Conservation (phyloP, 2,797 vertebrate species). For the Buceros bicornis region DNA sequence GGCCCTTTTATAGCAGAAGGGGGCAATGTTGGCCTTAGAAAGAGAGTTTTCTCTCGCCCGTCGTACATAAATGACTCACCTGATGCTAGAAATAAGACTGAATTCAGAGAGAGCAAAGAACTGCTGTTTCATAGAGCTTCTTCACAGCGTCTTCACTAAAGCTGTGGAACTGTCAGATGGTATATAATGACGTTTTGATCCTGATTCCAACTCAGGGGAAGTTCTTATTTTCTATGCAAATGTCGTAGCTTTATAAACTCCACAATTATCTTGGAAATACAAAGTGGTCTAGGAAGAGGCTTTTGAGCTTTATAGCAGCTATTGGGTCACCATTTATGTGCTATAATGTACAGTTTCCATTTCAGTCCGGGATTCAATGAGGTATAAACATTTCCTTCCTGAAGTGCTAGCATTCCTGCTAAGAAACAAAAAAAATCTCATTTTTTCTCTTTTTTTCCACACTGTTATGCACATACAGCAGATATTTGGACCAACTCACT, state of each 20-base stretch:
- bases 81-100: neutral
- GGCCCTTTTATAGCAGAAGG: slow-evolving; percentile 37
- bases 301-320: neutral
- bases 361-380: neutral
- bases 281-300: neutral
- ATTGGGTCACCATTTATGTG: neutral
- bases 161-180: neutral
- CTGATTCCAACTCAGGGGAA: neutral
- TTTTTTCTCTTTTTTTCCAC: neutral
- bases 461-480: neutral
- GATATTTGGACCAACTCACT: neutral
- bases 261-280: neutral
- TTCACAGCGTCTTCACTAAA: neutral
- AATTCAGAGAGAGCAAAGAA: neutral
- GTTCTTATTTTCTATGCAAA: neutral
- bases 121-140: neutral
- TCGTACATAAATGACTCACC: neutral
- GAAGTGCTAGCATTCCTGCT: neutral
- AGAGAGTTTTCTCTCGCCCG: neutral
- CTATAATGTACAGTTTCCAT: neutral
- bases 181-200: neutral
- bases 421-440: neutral
- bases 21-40: slow-evolving; percentile 63
- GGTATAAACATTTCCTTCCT: neutral
- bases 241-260: neutral